Evolutionary conservation across 2,113 vertebrate species (phyloP).

Genomic region (Colius striatus): DNA sequence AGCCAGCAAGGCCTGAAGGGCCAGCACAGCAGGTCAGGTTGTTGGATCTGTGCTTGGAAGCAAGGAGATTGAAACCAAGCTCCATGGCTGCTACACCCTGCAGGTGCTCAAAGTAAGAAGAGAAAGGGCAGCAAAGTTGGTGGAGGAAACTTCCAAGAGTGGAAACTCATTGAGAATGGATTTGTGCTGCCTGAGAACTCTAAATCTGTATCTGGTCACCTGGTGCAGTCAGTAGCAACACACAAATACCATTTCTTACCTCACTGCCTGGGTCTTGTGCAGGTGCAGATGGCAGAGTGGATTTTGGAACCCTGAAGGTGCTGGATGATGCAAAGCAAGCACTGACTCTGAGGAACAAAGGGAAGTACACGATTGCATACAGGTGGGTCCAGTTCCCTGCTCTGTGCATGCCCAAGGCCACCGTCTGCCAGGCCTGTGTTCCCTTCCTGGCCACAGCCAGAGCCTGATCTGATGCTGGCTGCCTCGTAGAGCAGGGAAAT

Average conservation of each 20-base stretch:
- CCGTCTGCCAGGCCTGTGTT: not conserved
- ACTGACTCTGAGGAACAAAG: conserved; percentile 87
- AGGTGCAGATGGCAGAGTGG: conserved; percentile 80
- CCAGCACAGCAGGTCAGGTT: not conserved
- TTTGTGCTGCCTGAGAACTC: not conserved
- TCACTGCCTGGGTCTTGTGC: not conserved
- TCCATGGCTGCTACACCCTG: not conserved
- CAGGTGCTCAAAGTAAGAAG: not conserved
- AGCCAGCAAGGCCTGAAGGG: not conserved
- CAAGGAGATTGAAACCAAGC: accelerated
- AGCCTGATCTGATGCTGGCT: not conserved
- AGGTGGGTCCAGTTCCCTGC: conserved; percentile 73
- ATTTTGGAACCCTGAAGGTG: conserved; percentile 86
- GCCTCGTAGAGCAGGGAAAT: not conserved
- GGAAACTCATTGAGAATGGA: not conserved
- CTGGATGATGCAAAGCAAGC: conserved; percentile 77
- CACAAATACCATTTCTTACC: not conserved
- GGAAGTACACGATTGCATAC: conserved; percentile 86
- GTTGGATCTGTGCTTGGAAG: not conserved
- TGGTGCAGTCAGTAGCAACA: not conserved
- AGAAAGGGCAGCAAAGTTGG: not conserved
- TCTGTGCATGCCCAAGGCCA: not conserved
- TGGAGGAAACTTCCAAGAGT: not conserved
- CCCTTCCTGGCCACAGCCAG: not conserved
- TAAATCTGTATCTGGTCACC: not conserved